phyloP scores from a whole-genome alignment of 2,113 vertebrate species.

The Phalacrocorax pelagicus region DNA sequence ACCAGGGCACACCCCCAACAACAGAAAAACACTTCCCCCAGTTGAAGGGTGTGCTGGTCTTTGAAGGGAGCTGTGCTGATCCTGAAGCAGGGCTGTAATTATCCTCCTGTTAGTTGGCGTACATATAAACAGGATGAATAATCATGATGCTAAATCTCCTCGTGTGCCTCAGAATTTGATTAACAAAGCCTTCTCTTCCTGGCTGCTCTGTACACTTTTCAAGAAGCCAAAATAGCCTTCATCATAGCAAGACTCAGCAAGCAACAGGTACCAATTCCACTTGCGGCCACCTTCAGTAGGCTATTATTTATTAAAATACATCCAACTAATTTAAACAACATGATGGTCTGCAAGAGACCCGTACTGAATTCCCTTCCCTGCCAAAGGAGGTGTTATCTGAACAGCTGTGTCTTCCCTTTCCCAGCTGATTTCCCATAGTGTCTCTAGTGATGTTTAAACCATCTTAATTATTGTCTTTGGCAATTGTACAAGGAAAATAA shows the following conservation, averaged over 20 bases:
- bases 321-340: background rate
- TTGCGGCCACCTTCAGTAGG: background rate
- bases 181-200: background rate
- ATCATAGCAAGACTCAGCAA: background rate
- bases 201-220: background rate
- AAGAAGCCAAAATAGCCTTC: background rate
- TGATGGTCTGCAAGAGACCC: background rate
- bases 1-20: background rate
- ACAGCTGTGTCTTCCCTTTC: background rate
- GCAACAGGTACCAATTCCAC: background rate
- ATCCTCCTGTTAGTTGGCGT: background rate
- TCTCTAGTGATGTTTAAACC: background rate
- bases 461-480: conserved; percentile 1
- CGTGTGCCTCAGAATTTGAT: background rate
- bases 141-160: background rate
- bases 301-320: background rate
- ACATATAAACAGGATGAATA: background rate
- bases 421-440: background rate
- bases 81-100: background rate
- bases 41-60: background rate
- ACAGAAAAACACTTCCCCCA: background rate
- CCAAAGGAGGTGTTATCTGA: background rate
- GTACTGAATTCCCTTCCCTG: background rate
- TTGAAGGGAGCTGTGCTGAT: background rate
- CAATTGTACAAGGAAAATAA: conserved; percentile 18